A percentile compares a stretch with the other conserved stretches of the same genome.
phyloP scores from a whole-genome alignment of 2,888 invertebrate genomes.

The Platycnemis pennipes region DNA sequence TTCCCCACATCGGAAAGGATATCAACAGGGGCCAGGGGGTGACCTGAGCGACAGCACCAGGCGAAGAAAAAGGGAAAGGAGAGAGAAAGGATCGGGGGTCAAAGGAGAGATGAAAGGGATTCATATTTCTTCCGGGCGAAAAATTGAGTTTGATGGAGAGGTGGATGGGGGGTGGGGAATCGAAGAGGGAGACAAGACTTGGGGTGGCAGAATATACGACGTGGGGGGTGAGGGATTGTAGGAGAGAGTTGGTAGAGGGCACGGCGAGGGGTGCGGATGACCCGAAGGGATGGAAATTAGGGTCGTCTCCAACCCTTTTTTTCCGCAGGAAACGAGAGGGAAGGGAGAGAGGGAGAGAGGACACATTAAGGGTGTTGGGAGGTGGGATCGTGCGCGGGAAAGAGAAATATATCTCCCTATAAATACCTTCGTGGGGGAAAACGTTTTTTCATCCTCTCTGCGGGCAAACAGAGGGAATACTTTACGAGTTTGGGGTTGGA shows the following conservation, averaged over 20 bases:
- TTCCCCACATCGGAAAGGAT: neutral
- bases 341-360: too few species aligned
- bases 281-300: neutral
- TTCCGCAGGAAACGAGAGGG: neutral
- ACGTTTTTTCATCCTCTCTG: neutral
- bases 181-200: neutral
- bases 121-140: neutral
- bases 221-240: too few species aligned
- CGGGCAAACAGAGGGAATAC: neutral
- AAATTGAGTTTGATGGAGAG: neutral
- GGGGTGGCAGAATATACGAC: neutral
- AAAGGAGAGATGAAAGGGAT: neutral
- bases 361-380: neutral
- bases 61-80: neutral
- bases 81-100: neutral
- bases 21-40: neutral
- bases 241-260: neutral
- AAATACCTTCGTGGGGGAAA: neutral
- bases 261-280: neutral
- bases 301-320: neutral
- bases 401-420: neutral
- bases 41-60: neutral
- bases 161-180: neutral
- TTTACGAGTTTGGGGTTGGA: neutral
- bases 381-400: neutral